Evolutionary conservation across 2,113 vertebrate species (phyloP), one percentile per base, ranked within the genome.

Genomic region (Bagarius yarrelli): DNA sequence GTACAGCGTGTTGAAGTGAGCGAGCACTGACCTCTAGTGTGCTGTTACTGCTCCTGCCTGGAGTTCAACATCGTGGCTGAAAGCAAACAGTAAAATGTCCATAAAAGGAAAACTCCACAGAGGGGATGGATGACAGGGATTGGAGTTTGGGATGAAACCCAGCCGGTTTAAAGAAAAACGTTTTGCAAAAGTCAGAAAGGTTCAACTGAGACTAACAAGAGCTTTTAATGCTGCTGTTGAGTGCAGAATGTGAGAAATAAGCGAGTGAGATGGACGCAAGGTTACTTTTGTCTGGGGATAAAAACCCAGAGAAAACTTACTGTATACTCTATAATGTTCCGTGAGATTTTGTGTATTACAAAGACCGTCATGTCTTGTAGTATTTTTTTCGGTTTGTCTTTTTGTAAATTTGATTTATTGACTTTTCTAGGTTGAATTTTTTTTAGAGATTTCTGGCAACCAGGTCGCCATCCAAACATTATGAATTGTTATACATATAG

Each of bases 1-100:
- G 11, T 5, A 14, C 6, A 32, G 5, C 18, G 59, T 8, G 69
- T 21, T 27, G 23, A 32, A 32, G 50, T 81, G 23, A 52, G 59
- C 47, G 21, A 64, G 60, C 70, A 81, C 70, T 81, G 79, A 55
- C 71, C 79, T 81, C 79, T 81, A 81, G 79, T 75, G 79, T 27
- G 59, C 36, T 60, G n/a, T 61, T 25, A 27, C 9, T 30, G 60
- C 47, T 81, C 52, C 21, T 64, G 59, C 50, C 8, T 1, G n/a
- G 50, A 30, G 13, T 23, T n/a, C 25, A 47, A 8, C 50, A 55
- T 30, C 52, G 57, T 60, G 73, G 53, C 3, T 19, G 74, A 40
- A 27, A 15, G n/a, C 11, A 44, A 72, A 30, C 67, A 71, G 40
- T 16, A 72, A 72, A 80, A 80, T 61, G 25, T 40, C 67, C 78